Base-by-base conservation (phyloP, 1,140 invertebrate genomes). In the Melanaphis sacchari region DNA sequence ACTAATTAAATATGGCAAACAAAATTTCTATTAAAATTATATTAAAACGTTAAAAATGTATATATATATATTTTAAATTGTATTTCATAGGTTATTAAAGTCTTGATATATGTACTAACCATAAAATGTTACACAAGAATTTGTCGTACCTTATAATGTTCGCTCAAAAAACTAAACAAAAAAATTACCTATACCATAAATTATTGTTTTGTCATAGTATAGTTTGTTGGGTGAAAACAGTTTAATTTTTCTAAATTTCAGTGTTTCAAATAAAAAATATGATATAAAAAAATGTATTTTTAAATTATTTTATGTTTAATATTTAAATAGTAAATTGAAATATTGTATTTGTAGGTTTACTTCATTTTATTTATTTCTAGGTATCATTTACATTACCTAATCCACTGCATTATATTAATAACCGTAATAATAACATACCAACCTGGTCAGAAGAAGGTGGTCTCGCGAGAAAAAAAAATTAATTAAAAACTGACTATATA, bases 41-140 rank as follows among this genome's bases (percentile, higher is more conserved):
- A 66, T 9, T 49, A 21, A 49, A n/a, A 36, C 31, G 9, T 15
- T 11, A 41, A 84, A 84, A 84, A 15, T n/a, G n/a, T n/a, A n/a
- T n/a, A 76, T n/a, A n/a, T 36, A 26, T 41, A 38, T 41, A 6
- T 40, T 87, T 87, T n/a, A 4, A 46, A 11, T 46, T 87, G 38
- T 41, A 41, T 24, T 26, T 85, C 40, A 26, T 38, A 40, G 2
- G 9, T 38, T 85, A 85, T 85, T 85, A 41, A 85, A 85, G 38
- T 85, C 3, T 6, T 3, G 46, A 8, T 5, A 22, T 87, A 43
- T 26, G 41, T 87, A 38, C 36, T 18, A 76, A 18, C 11, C 41
- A 87, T 87, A 87, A 87, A 87, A 87, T 87, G 31, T 87, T 26
- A 87, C 31, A 43, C 18, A n/a, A 31, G 84, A 87, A 87, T 87